A percentile compares a stretch with the other conserved stretches of the same genome.
phyloP scores from a whole-genome alignment of 2,797 vertebrate species.

The Phataginus tricuspis region DNA sequence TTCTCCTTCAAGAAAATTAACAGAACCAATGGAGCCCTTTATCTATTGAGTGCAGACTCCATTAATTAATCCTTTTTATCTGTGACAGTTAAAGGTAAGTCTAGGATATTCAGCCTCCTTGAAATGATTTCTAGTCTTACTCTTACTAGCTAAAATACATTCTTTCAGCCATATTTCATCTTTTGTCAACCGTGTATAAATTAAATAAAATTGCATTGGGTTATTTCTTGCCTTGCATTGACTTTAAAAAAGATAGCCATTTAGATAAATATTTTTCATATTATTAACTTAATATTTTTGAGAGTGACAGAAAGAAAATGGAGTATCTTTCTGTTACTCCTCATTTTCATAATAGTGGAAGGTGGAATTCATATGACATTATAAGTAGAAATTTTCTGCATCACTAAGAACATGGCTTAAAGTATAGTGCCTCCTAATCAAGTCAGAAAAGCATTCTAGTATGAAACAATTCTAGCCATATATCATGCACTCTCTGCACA shows the following conservation, averaged over 20 bases:
- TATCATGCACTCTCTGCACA: constrained; percentile 31
- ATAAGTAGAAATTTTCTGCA: constrained; percentile 67
- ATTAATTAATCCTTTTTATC: constrained; percentile 84
- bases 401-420: constrained; percentile 62
- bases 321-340: constrained; percentile 19
- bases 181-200: constrained; percentile 73
- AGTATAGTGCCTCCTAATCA: constrained; percentile 59
- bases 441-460: constrained; percentile 63
- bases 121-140: constrained; percentile 76
- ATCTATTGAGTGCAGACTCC: constrained; percentile 74
- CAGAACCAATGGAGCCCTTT: constrained; percentile 71
- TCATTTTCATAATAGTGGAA: constrained; percentile 70
- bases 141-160: constrained; percentile 61
- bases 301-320: constrained; percentile 62
- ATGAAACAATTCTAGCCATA: constrained; percentile 59
- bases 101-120: constrained; percentile 76
- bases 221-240: constrained; percentile 69
- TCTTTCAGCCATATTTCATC: constrained; percentile 62
- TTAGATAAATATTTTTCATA: constrained; percentile 71
- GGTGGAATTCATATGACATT: constrained; percentile 39
- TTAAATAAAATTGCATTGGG: constrained; percentile 69
- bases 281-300: constrained; percentile 67
- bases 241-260: constrained; percentile 56
- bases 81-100: constrained; percentile 77
- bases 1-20: constrained; percentile 79